Evolutionary conservation across 1,140 invertebrate genomes (phyloP).

Genomic region (Scaptomyza hsui): DNA sequence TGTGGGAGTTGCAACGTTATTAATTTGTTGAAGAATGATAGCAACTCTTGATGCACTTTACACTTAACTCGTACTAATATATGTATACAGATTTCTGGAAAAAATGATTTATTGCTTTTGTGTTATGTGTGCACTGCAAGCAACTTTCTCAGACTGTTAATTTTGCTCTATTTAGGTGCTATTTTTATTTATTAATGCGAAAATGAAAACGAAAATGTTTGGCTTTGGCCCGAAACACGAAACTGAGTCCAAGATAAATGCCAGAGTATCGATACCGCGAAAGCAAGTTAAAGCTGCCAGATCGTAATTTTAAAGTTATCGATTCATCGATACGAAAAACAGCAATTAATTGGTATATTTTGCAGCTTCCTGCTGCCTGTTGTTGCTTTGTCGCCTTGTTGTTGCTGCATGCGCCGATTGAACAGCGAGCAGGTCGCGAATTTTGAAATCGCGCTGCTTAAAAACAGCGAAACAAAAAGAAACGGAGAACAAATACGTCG

Average conservation of each 20-base stretch:
- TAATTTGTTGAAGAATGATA: conserved; percentile 20
- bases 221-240: conserved; percentile 48
- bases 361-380: conserved; percentile 46
- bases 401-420: conserved; percentile 42
- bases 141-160: conserved; percentile 34
- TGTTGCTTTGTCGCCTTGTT: conserved; percentile 51
- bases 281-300: conserved; percentile 9
- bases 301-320: background rate
- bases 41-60: conserved; percentile 25
- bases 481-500: conserved; percentile 1
- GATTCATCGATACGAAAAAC: conserved; percentile 12
- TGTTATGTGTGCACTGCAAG: conserved; percentile 32
- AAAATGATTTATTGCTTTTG: background rate
- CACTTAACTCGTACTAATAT: conserved; percentile 1
- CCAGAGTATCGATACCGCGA: conserved; percentile 27
- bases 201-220: conserved; percentile 56
- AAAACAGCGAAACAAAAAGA: background rate
- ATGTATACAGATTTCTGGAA: background rate
- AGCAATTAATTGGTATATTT: conserved; percentile 32
- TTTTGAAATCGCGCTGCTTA: conserved; percentile 38
- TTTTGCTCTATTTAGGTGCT: conserved; percentile 25
- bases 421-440: conserved; percentile 42
- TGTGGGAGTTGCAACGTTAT: conserved; percentile 27
- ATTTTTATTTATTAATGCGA: conserved; percentile 41
- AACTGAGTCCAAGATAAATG: conserved; percentile 39